phyloP scores from a whole-genome alignment of 1,140 invertebrate species.

The Tachypleus tridentatus region DNA sequence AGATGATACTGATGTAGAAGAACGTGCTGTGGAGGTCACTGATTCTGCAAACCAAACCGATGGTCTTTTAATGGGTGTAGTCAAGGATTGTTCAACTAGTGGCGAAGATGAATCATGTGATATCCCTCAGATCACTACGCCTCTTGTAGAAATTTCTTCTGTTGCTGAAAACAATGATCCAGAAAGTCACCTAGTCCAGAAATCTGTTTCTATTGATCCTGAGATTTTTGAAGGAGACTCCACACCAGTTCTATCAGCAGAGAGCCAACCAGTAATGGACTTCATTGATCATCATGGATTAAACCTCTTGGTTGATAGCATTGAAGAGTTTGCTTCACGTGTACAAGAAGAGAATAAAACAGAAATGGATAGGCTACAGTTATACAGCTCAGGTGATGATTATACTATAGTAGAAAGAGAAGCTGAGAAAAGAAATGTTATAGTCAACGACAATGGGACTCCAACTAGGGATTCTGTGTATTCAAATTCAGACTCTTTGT shows the following conservation, averaged over 20 bases:
- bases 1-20: slow-evolving; percentile 18
- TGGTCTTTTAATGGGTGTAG: neutral
- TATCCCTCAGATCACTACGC: too few species aligned
- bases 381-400: neutral
- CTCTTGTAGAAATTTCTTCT: too few species aligned
- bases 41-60: slow-evolving; percentile 21
- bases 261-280: slow-evolving; percentile 22
- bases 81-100: too few species aligned
- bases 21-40: slow-evolving; percentile 13
- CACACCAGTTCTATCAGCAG: slow-evolving; percentile 16
- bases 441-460: too few species aligned
- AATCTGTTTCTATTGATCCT: too few species aligned
- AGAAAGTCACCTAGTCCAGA: too few species aligned
- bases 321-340: slow-evolving; percentile 41
- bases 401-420: too few species aligned
- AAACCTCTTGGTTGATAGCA: slow-evolving; percentile 66
- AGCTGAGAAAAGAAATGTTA: too few species aligned
- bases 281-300: slow-evolving; percentile 43
- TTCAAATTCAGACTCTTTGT: neutral
- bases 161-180: too few species aligned
- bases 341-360: slow-evolving; percentile 21
- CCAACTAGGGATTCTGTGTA: slow-evolving; percentile 1
- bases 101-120: too few species aligned
- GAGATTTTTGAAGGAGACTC: too few species aligned
- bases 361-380: slow-evolving; percentile 8